Evolutionary conservation across 2,113 vertebrate genomes (phyloP).

Genomic region (Pterocles gutturalis): DNA sequence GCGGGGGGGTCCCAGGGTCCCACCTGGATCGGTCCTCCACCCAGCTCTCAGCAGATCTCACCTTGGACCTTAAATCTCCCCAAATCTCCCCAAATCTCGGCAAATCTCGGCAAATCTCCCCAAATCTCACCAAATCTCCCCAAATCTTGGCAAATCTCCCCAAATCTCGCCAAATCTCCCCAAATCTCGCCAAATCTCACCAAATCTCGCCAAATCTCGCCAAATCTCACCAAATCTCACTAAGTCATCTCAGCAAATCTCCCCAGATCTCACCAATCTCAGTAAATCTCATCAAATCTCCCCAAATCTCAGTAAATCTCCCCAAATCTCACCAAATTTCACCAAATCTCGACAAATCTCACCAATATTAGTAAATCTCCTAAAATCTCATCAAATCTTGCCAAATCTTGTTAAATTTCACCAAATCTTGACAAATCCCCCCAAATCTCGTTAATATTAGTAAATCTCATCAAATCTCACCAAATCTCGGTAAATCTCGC

Average conservation of each 20-base stretch:
- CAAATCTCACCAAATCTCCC: neutral
- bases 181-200: neutral
- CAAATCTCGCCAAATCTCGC: neutral
- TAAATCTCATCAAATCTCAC: too few species aligned
- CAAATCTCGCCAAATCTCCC: neutral
- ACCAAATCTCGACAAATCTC: too few species aligned
- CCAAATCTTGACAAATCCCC: neutral
- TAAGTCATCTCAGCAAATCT: too few species aligned
- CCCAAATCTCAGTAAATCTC: neutral
- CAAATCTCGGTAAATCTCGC: too few species aligned
- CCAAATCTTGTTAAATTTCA: too few species aligned
- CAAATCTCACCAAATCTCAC: too few species aligned
- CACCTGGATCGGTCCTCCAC: accelerated
- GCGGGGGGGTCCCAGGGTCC: accelerated
- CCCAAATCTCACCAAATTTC: neutral
- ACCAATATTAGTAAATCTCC: too few species aligned
- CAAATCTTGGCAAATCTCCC: neutral
- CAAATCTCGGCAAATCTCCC: too few species aligned
- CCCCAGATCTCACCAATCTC: too few species aligned
- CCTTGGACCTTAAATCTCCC: accelerated
- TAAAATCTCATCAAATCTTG: too few species aligned
- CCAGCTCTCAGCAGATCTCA: accelerated
- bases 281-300: neutral
- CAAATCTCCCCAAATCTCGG: accelerated
- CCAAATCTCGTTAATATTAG: neutral